Base-by-base conservation (phyloP, 2,113 vertebrate genomes). In the Lethenteron reissneri region DNA sequence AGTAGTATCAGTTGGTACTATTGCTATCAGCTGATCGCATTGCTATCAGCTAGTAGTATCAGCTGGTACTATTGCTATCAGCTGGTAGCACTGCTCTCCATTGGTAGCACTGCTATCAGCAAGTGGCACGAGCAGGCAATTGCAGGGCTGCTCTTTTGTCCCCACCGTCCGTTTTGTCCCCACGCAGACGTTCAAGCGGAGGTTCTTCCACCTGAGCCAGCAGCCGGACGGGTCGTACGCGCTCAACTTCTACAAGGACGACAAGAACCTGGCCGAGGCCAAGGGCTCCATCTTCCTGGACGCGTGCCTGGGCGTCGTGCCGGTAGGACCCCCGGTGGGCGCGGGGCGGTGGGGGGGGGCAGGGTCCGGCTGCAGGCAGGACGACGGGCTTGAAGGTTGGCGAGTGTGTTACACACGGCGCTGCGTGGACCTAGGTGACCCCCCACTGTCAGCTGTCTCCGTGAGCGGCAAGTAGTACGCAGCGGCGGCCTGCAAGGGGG, bases 241-340 rank as follows among this genome's bases (percentile, higher is more conserved):
- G 77, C 87, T 97, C 69, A 92, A 94, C 80, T 97, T 87, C 57
- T 97, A 95, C 77, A 97, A 97, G 81, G 92, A 97, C 75, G 94
- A 97, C 77, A 97, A 94, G 78, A 89, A 87, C 79, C 91, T 82
- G 71, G 95, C 95, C 77, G 94, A 97, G 57, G 90, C 89, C 69
- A 97, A 97, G 84, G 91, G 89, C 71, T 95, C 90, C 75, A 97
- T 97, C 76, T 97, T 90, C 78, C 77, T 97, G 79, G 94, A 97
- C 7, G 90, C 94, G 21, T 97, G 92, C 77, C 88, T 88, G n/a
- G 92, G 95, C 0, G 87, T 97, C 69, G 79, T 90, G 70, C 88
- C 87, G 88, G 94, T 95, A 75, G 41, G 41, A 41, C 1, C 41
- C n/a, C 41, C 25, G 41, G 41, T 41, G 41, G 41, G 41, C 4